Evolutionary conservation across 2,888 invertebrate genomes (phyloP), one percentile per base, ranked within the genome.

Genomic region (Phortica okadai): DNA sequence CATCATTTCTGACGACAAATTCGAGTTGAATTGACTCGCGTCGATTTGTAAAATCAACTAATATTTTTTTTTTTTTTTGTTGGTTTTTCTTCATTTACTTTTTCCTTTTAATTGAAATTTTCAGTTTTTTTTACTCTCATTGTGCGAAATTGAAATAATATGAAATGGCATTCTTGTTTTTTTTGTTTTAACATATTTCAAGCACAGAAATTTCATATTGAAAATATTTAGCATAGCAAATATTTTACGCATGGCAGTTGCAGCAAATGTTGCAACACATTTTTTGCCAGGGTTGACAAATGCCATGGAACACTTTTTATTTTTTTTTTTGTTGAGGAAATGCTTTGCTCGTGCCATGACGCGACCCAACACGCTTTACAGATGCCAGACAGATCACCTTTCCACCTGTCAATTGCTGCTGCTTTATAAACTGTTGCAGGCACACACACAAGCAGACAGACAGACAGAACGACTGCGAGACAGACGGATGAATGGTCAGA

Each of bases 1-100:
- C 88, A 86, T 83, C 80, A 80, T 80, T 16, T 16, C 62, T 62
- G 14, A 33, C 41, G 41, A 64, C 64, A 41, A 64, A 64, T 64
- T 64, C 64, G 64, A 33, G 41, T 64, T 50, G 50, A 50, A 14
- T 50, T 50, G 50, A 50, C 10, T 50, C 50, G 50, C 8, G 50
- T 50, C 50, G 50, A 50, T 50, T 50, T 50, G 50, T 14, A 50
- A 50, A 50, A 8, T 8, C 5, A 50, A 50, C 50, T 50, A 1
- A 50, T 50, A 2, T 14, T 50, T 14, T 50, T 14, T 14, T 14
- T n/a, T 56, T 56, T 16, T 16, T 56, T 56, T 56, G 6, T 56
- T 56, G n/a, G 16, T 56, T 56, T 6, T 33, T 33, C 14, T 16
- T 56, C 16, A 56, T 56, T 56, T 56, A 8, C 16, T 56, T 56